phyloP scores from a whole-genome alignment of 1,140 invertebrate species.

The Drosophila subpulchrella region DNA sequence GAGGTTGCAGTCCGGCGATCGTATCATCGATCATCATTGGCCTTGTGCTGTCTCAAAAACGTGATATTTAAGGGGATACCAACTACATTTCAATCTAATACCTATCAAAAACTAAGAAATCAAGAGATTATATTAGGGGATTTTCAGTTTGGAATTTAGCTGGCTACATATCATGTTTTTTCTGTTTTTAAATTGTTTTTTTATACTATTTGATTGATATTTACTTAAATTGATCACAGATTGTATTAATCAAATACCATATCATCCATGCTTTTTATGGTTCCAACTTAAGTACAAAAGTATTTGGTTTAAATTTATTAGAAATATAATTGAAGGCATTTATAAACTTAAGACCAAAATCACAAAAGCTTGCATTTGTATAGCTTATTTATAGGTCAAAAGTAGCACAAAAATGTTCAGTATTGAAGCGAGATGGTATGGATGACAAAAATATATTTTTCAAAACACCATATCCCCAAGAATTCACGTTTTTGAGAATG shows the following conservation, averaged over 20 bases:
- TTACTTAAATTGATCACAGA: no score
- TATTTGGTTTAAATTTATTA: neutral
- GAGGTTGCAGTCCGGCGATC: no score
- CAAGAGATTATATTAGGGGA: neutral
- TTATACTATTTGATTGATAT: neutral
- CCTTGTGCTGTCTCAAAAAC: neutral
- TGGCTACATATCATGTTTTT: slow-evolving; percentile 1
- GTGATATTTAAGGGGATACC: neutral
- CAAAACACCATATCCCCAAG: neutral
- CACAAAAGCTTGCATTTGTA: neutral
- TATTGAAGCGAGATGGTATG: neutral
- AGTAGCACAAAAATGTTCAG: slow-evolving; percentile 2
- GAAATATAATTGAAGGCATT: neutral
- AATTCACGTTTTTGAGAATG: slow-evolving; percentile 3
- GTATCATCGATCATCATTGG: neutral
- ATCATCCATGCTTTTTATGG: neutral
- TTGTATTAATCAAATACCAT: neutral
- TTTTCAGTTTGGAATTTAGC: neutral
- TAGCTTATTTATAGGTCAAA: neutral
- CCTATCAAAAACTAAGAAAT: neutral
- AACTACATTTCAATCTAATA: neutral
- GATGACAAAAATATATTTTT: neutral
- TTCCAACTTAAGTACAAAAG: slow-evolving; percentile 4
- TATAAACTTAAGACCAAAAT: neutral
- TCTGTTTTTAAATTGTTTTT: neutral